Evolutionary conservation across 2,113 vertebrate species (phyloP).

Genomic region (Anguilla rostrata): DNA sequence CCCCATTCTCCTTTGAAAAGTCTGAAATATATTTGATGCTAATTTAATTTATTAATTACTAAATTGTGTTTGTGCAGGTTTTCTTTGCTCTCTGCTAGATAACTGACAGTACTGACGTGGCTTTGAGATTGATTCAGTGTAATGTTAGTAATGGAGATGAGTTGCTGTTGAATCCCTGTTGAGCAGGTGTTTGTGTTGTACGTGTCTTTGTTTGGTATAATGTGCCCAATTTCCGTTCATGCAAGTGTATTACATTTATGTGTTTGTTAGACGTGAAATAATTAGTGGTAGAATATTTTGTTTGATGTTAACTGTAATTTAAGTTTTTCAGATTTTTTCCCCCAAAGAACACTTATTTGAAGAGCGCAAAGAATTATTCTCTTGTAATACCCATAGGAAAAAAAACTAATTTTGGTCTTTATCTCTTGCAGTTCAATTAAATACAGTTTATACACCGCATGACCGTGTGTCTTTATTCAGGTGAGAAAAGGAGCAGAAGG

Average conservation of each 20-base stretch:
- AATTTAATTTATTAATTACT: conserved; percentile 32
- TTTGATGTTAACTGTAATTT: conserved; percentile 23
- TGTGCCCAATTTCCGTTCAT: conserved; percentile 1
- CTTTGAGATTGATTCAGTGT: conserved; percentile 35
- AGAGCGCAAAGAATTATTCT: conserved; percentile 24
- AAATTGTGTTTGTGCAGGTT: conserved; percentile 17
- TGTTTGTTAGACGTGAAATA: conserved; percentile 24
- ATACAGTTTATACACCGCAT: conserved; percentile 39
- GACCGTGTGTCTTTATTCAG: conserved; percentile 28
- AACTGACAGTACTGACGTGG: conserved; percentile 29
- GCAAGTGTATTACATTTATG: conserved; percentile 20
- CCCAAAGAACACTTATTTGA: conserved; percentile 27
- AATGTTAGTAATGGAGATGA: conserved; percentile 22
- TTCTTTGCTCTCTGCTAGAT: conserved; percentile 20
- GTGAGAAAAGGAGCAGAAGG: neutral
- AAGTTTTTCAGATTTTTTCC: neutral
- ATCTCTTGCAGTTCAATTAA: conserved; percentile 46
- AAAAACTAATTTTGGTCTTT: conserved; percentile 37
- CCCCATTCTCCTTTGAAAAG: neutral
- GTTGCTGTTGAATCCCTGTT: conserved; percentile 40
- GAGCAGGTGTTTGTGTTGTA: conserved; percentile 42
- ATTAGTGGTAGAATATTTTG: conserved; percentile 16
- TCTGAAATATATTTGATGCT: neutral
- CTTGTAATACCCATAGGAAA: conserved; percentile 31
- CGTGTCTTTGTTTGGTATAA: conserved; percentile 31